Evolutionary conservation across 2,888 invertebrate genomes (phyloP).

Genomic region (Scrobipalpa atriplicella): DNA sequence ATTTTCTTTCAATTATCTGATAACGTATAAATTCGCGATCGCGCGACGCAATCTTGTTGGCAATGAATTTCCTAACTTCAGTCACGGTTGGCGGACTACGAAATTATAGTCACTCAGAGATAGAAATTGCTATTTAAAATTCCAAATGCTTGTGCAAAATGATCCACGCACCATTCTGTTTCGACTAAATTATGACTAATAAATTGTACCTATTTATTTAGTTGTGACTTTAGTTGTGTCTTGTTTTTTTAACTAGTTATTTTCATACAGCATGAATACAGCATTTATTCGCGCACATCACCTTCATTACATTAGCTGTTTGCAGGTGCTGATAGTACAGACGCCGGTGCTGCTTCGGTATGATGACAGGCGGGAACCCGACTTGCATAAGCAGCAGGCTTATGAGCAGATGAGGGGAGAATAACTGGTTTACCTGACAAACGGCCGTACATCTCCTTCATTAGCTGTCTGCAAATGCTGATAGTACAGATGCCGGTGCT

Average conservation of each 20-base stretch:
- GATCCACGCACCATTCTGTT: no score
- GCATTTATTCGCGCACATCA: no score
- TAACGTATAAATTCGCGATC: not conserved
- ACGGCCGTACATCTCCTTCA: constrained; percentile 96
- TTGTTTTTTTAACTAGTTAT: no score
- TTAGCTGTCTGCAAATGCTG: constrained; percentile 95
- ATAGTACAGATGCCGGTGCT: constrained; percentile 92
- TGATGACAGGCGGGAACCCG: constrained; percentile 97
- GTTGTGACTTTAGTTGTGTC: no score
- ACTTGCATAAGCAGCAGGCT: constrained; percentile 97
- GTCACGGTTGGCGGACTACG: not conserved
- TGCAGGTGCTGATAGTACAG: constrained; percentile 95
- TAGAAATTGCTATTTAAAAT: not conserved
- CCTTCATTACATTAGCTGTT: constrained; percentile 96
- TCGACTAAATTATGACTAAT: no score
- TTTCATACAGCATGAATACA: no score
- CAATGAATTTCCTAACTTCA: not conserved
- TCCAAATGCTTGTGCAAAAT: no score
- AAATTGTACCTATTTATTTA: no score
- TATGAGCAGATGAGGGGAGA: constrained; percentile 97
- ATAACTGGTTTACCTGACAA: constrained; percentile 89
- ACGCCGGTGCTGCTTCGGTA: constrained; percentile 92
- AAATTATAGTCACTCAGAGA: not conserved
- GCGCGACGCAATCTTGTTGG: not conserved
- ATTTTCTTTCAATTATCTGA: no score